Evolutionary conservation across 53 echinoderm and acorn worm genomes (phyloP).

Genomic region (Arbacia lixula): DNA sequence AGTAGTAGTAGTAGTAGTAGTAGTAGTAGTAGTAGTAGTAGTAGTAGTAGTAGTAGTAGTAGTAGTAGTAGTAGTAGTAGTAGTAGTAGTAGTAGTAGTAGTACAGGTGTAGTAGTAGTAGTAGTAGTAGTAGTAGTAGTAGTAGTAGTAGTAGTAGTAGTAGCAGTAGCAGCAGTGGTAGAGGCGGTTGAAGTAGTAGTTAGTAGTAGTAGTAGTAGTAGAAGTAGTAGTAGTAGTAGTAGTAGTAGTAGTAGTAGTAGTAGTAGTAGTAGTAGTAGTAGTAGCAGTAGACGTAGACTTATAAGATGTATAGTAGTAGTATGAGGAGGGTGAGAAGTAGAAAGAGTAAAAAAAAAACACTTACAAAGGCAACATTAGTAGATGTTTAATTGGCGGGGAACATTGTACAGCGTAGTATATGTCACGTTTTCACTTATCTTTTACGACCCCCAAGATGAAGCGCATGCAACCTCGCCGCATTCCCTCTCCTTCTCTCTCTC

Average conservation of each 20-base stretch:
- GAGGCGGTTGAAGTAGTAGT: neutral
- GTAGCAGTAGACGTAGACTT: too few relatives aligned
- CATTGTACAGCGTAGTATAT: too few relatives aligned
- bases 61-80: conserved; percentile 13
- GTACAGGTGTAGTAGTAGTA: conserved; percentile 8
- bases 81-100: conserved; percentile 15
- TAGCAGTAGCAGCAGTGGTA: neutral
- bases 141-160: conserved; percentile 13
- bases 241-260: neutral
- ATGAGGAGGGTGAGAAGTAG: too few relatives aligned
- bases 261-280: neutral
- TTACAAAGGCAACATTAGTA: too few relatives aligned
- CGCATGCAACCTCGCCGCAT: too few relatives aligned
- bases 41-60: conserved; percentile 19
- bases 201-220: conserved; percentile 16
- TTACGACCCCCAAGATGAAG: too few relatives aligned
- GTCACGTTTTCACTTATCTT: too few relatives aligned
- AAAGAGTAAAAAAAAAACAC: too few relatives aligned
- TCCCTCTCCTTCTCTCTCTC: too few relatives aligned
- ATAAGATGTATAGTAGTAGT: too few relatives aligned
- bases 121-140: conserved; percentile 20
- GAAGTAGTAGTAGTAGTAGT: conserved; percentile 22
- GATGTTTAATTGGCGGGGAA: too few relatives aligned
- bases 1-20: conserved; percentile 16
- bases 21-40: conserved; percentile 18